Evolutionary conservation across 2,113 vertebrate genomes (phyloP).

Genomic region (Oostethus manadensis): DNA sequence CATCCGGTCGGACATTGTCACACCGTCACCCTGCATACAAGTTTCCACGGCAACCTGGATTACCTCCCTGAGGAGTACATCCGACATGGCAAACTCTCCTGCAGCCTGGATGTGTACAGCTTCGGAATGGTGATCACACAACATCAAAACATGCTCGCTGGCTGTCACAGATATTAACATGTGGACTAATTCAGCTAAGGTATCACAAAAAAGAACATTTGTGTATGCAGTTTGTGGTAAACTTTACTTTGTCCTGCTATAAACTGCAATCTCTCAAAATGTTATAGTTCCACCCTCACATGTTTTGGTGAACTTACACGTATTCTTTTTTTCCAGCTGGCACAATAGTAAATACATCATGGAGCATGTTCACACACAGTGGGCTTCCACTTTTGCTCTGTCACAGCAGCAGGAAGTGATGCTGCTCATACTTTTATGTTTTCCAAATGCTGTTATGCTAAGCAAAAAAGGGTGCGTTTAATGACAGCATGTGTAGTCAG

Average conservation of each 20-base stretch:
- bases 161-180: no score
- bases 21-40: conserved; percentile 48
- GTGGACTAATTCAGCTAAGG: no score
- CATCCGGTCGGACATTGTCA: conserved; percentile 48
- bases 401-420: neutral
- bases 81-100: conserved; percentile 65
- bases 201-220: no score
- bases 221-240: no score
- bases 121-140: conserved; percentile 61
- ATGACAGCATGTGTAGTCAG: neutral
- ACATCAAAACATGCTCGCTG: no score
- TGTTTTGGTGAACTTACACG: no score
- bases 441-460: neutral
- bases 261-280: no score
- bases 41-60: conserved; percentile 50
- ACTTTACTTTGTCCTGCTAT: no score
- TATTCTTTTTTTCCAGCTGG: neutral
- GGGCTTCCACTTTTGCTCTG: neutral
- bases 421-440: neutral
- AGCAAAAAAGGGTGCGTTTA: neutral
- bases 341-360: no score
- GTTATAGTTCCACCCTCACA: no score
- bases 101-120: conserved; percentile 74
- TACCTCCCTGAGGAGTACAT: conserved; percentile 72
- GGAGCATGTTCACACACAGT: neutral